Conservation (phyloP, 2,113 vertebrate species). For the Bolborhynchus lineola region DNA sequence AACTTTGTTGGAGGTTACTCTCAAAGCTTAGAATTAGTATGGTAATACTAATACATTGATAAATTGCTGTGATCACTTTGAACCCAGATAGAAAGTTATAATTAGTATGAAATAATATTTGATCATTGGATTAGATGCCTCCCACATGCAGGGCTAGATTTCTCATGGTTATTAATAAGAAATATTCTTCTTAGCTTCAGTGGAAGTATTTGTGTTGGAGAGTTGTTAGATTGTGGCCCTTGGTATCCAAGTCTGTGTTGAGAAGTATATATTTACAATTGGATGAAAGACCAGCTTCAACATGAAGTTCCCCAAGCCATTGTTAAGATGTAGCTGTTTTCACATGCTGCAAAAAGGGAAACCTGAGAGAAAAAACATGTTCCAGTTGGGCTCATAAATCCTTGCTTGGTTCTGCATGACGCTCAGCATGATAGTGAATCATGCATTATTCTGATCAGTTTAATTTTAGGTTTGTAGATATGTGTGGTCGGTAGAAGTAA, state of each 20-base stretch:
- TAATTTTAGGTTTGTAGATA: background rate
- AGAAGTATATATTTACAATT: background rate
- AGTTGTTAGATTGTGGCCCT: background rate
- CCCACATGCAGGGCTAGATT: background rate
- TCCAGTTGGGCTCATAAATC: background rate
- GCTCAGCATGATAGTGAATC: background rate
- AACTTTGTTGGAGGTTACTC: background rate
- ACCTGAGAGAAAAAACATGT: background rate
- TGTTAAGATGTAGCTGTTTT: background rate
- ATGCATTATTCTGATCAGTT: background rate
- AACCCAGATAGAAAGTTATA: background rate
- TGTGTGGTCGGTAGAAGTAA: background rate
- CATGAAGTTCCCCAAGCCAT: background rate
- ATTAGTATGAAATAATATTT: background rate
- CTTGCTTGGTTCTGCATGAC: background rate
- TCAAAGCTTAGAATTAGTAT: slow-evolving; percentile 1
- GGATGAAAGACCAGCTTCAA: background rate
- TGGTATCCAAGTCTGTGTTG: background rate
- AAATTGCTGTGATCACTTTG: background rate
- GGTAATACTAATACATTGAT: background rate
- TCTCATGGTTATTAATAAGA: background rate
- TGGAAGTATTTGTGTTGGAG: background rate
- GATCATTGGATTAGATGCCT: slow-evolving; percentile 4
- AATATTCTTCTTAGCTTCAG: background rate
- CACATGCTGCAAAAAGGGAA: background rate